Evolutionary conservation across 2,888 invertebrate species (phyloP), one percentile per base, ranked within the genome.

Genomic region (Callosobruchus maculatus): DNA sequence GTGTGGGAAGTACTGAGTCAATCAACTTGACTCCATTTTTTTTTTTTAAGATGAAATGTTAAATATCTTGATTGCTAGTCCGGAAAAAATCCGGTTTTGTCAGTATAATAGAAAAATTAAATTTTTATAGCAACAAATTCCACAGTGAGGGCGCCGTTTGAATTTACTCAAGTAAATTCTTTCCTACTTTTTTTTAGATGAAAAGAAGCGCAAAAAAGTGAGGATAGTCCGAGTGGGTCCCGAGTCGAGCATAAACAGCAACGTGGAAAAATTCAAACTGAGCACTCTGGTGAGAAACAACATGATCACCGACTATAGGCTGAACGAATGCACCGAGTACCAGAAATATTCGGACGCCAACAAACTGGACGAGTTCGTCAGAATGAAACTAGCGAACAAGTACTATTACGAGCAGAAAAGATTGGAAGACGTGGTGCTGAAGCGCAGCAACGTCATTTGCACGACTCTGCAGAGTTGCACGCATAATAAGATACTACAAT

Each of bases 151-250:
- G n/a, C n/a, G n/a, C n/a, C n/a, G n/a, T n/a, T n/a, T n/a, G n/a
- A n/a, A n/a, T n/a, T n/a, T n/a, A n/a, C n/a, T n/a, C n/a, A n/a
- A n/a, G n/a, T n/a, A n/a, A n/a, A n/a, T n/a, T n/a, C n/a, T n/a
- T n/a, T n/a, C n/a, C n/a, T n/a, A n/a, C n/a, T n/a, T n/a, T n/a
- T 49, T 49, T 49, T 18, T 18, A 49, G 49, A 49, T 49, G 49
- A 49, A 18, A 49, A 49, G 13, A 49, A 13, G 49, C 49, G 49
- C 13, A 49, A 74, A 68, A 71, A 78, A 70, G 72, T 84, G 7
- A 83, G 81, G 74, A 73, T 82, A 21, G 88, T 91, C 4, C 85
- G 91, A 69, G 85, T 89, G 26, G 91, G 91, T 1, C 88, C 88
- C 21, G 77, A 77, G 0, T 85, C 88, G 67, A 83, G 84, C 30